Conservation (phyloP, 1,140 invertebrate genomes). For the Coptotermes formosanus region DNA sequence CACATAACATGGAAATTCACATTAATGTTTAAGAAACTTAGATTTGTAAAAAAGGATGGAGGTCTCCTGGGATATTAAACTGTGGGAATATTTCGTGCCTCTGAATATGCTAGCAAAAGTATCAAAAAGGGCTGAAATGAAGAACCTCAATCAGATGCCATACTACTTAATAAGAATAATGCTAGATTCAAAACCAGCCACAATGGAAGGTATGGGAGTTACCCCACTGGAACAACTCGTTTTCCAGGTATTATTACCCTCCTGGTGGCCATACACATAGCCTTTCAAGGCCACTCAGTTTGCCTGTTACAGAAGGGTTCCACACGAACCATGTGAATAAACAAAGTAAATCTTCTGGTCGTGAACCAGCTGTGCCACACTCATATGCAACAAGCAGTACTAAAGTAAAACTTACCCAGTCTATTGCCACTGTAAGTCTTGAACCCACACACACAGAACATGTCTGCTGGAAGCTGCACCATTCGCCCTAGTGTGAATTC, state of each 20-base stretch:
- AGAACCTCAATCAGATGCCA: no score
- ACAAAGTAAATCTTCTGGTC: background rate
- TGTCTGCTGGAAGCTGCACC: constrained; percentile 45
- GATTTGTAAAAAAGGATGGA: background rate
- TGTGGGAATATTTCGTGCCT: background rate
- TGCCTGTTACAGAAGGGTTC: no score
- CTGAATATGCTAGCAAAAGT: background rate
- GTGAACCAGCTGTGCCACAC: background rate
- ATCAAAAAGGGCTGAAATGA: no score
- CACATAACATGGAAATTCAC: background rate
- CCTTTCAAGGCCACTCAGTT: no score
- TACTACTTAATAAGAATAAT: no score
- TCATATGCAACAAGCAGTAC: background rate
- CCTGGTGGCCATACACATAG: no score
- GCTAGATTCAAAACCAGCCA: no score
- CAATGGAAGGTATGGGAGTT: no score
- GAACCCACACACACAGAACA: constrained; percentile 76
- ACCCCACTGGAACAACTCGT: no score
- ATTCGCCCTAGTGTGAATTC: constrained; percentile 34
- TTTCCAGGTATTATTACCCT: no score
- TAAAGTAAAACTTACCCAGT: constrained; percentile 40
- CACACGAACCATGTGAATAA: no score
- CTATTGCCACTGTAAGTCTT: constrained; percentile 61
- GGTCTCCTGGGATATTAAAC: no score
- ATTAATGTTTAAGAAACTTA: background rate